phyloP scores from a whole-genome alignment of 2,113 vertebrate species.

The Lepus timidus region DNA sequence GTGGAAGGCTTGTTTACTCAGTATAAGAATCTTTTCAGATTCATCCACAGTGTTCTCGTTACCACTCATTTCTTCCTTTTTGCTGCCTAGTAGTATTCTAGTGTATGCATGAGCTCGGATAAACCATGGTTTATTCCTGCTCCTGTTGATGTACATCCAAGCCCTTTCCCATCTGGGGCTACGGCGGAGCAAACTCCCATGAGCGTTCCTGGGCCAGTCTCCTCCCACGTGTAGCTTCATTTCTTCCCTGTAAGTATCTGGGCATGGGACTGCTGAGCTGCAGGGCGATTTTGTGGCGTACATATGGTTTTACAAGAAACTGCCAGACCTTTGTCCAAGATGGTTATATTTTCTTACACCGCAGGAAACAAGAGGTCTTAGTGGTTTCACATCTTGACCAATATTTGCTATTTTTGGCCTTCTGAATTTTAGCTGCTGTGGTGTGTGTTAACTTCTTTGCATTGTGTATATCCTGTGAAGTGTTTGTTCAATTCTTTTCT shows the following conservation, averaged over 20 bases:
- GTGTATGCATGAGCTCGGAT: background rate
- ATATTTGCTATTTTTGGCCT: background rate
- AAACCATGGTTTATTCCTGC: background rate
- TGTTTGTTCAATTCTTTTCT: background rate
- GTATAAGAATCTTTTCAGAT: background rate
- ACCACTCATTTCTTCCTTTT: background rate
- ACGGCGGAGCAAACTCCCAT: background rate
- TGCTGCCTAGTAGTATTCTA: background rate
- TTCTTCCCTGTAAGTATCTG: background rate
- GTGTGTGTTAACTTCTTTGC: background rate
- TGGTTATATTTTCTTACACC: background rate
- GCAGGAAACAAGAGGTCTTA: background rate
- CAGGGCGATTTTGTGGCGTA: background rate
- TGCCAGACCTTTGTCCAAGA: background rate
- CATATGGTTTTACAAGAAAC: conserved; percentile 18
- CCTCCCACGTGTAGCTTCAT: background rate
- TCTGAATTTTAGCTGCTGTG: background rate
- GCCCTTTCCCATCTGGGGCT: background rate
- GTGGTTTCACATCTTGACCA: background rate
- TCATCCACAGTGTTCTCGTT: background rate
- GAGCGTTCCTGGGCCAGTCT: background rate
- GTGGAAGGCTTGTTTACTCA: background rate
- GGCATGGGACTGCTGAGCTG: background rate
- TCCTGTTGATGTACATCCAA: background rate
- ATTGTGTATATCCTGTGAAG: background rate